Evolutionary conservation across 30 jellyfish, hydroid and myxozoan species (phyloP).

Genomic region (Nemopilema nomurai): DNA sequence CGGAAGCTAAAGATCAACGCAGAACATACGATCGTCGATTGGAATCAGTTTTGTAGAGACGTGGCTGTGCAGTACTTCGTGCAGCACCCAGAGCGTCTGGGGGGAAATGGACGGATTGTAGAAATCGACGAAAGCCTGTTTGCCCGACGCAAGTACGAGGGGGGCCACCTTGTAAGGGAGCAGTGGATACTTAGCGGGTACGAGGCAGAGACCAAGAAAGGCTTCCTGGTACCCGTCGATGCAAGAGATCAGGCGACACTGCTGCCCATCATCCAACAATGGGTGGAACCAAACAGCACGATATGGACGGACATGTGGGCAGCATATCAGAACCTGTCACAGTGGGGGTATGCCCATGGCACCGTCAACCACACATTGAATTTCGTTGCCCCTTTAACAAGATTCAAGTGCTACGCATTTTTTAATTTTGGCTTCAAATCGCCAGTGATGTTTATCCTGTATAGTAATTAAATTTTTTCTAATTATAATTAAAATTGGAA

Average conservation of each 20-base stretch:
- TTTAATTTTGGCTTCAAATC: slow-evolving; percentile 39
- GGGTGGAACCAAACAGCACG: slow-evolving; percentile 34
- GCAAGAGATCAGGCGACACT: slow-evolving; percentile 58
- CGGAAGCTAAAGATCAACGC: background rate
- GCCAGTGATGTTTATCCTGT: slow-evolving; percentile 8
- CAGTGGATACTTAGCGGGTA: slow-evolving; percentile 55
- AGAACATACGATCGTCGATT: too few species aligned
- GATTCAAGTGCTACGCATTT: slow-evolving; percentile 15
- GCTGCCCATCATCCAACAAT: slow-evolving; percentile 26
- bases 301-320: slow-evolving; percentile 59
- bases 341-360: slow-evolving; percentile 34
- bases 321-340: slow-evolving; percentile 39
- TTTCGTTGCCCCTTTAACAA: slow-evolving; percentile 51
- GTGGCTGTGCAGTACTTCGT: background rate
- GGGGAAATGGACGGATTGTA: background rate
- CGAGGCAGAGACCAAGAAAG: slow-evolving; percentile 25
- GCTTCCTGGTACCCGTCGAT: slow-evolving; percentile 54
- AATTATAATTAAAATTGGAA: too few species aligned
- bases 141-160: slow-evolving; percentile 51
- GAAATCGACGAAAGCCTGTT: slow-evolving; percentile 11
- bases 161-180: slow-evolving; percentile 44
- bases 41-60: background rate
- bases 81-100: background rate
- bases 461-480: too few species aligned
- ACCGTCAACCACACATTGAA: slow-evolving; percentile 46